Evolutionary conservation across 2,888 invertebrate species (phyloP).

Genomic region (Tholera decimalis): DNA sequence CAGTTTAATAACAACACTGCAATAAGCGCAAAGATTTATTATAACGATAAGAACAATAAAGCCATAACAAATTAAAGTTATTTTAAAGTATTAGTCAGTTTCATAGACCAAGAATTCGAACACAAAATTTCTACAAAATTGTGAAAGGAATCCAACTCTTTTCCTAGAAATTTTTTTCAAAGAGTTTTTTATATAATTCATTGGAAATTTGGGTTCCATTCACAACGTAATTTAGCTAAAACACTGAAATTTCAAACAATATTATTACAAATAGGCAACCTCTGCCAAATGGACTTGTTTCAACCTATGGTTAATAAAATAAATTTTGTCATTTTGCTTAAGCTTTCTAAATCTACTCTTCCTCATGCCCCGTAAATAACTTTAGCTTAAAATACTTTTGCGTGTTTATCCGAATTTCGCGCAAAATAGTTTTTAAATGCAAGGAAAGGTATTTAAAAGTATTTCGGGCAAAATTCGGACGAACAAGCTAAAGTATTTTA

Average conservation of each 20-base stretch:
- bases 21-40: constrained; percentile 61
- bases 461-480: constrained; percentile 14
- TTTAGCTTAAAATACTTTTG: too few species aligned
- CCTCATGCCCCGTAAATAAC: too few species aligned
- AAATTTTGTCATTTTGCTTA: not conserved
- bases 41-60: constrained; percentile 29
- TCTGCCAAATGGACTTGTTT: not conserved
- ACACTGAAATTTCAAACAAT: not conserved
- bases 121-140: not conserved
- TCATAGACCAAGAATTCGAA: constrained; percentile 20
- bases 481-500: constrained; percentile 8
- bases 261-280: too few species aligned
- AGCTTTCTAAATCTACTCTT: constrained; percentile 17
- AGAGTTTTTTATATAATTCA: not conserved
- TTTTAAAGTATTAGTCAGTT: constrained; percentile 39
- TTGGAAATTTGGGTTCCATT: not conserved
- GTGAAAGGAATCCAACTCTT: not conserved
- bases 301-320: not conserved
- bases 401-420: too few species aligned
- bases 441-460: constrained; percentile 21
- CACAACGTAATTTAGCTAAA: not conserved
- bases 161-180: not conserved
- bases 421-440: too few species aligned
- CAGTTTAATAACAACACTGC: constrained; percentile 50
- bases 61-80: constrained; percentile 47